Base-by-base conservation (phyloP, 2,797 vertebrate genomes). In the Mus caroli region DNA sequence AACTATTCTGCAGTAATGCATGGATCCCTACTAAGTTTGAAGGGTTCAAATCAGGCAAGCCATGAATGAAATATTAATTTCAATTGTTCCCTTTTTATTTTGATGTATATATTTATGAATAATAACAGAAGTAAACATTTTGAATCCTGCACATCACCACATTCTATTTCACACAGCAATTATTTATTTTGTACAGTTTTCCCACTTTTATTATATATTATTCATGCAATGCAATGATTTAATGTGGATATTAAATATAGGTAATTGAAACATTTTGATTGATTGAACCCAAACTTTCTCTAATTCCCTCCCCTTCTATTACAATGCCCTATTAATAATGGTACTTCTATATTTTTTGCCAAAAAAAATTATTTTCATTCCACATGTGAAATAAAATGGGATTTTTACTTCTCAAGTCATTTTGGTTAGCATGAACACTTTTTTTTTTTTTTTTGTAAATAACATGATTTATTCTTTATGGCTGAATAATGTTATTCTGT, bases 361-460 rank as follows among this genome's bases (percentile, higher is more conserved):
- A 5, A 56, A 3, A 3, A 13, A 40, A 43, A 40, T 58, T 1
- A 2, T 28, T 40, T 73, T 58, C 17, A 75, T 88, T 73, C 26
- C 37, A 75, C 17, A 43, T 75, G 15, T 75, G 37, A 34, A 52
- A 58, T 31, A 88, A 88, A 75, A 31, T 43, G 2, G 13, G 15
- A 54, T 4, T 19, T 56, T 88, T 69, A 6, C 1, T 31, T 58
- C 58, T 40, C n/a, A 43, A 20, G 10, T 43, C 40, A 43, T 31
- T 88, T 75, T 73, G n/a, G 5, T 73, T 58, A 75, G 3, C n/a
- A 88, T 75, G 1, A 58, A 14, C 4, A 58, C 58, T 0, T 19
- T 19, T 10, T 19, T 0, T 19, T 19, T 10, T 19, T 19, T 10
- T 19, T 58, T 9, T 40, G 0, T 31, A 58, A 3, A 58, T 43